These are phyloP conservation scores for Hybos culiciformis DNA, from an alignment of 2,888 invertebrate species.

Conservation along the genomic window DNA sequence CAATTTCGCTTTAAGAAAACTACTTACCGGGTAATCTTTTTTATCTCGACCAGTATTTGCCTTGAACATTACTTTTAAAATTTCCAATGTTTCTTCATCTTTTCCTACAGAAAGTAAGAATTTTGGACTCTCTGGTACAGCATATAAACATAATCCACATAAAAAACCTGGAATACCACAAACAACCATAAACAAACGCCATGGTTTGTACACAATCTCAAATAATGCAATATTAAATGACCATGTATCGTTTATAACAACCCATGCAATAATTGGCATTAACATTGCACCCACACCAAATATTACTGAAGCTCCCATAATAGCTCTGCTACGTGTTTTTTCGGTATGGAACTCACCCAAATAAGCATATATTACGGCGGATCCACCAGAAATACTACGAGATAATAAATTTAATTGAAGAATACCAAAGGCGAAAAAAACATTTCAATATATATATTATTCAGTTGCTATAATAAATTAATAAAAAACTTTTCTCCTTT, in stretches of 20 bases:
- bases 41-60: constrained; percentile 21
- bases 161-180: constrained; percentile 27
- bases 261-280: constrained; percentile 28
- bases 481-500: background rate
- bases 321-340: constrained; percentile 34
- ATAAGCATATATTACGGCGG: constrained; percentile 40
- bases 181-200: constrained; percentile 29
- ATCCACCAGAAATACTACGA: constrained; percentile 34
- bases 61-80: constrained; percentile 22
- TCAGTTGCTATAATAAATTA: background rate
- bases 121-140: constrained; percentile 31
- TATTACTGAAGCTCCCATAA: constrained; percentile 29
- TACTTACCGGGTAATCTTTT: constrained; percentile 19
- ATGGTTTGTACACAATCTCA: constrained; percentile 25
- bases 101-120: constrained; percentile 24
- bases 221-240: constrained; percentile 21
- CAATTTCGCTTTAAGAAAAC: background rate
- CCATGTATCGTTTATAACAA: constrained; percentile 29
- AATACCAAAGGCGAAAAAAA: background rate
- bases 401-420: background rate
- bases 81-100: constrained; percentile 20
- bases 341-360: constrained; percentile 40
- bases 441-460: background rate
- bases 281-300: constrained; percentile 28
- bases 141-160: constrained; percentile 23